Evolutionary conservation across 2,797 vertebrate species (phyloP).

Genomic region (Macropus fuliginosus): DNA sequence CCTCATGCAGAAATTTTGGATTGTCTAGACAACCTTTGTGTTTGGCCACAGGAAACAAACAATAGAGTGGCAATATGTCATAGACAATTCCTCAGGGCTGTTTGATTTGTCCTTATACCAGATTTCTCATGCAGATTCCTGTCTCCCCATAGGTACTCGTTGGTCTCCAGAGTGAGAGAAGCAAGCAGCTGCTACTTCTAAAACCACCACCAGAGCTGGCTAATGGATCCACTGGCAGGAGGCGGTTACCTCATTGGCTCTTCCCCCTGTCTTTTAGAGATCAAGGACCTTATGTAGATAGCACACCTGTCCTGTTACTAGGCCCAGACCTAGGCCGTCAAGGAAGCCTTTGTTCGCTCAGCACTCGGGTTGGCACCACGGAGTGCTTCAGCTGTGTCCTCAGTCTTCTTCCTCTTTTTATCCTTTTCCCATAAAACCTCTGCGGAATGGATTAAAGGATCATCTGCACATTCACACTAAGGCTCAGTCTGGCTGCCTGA

Average conservation of each 20-base stretch:
- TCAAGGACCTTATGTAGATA: conserved; percentile 38
- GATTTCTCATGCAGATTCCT: conserved; percentile 76
- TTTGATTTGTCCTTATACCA: conserved; percentile 64
- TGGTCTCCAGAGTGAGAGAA: conserved; percentile 36
- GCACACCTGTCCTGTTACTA: conserved; percentile 40
- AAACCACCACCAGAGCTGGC: conserved; percentile 61
- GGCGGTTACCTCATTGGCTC: background rate
- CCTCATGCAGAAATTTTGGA: background rate
- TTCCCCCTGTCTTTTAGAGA: conserved; percentile 21
- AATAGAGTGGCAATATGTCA: conserved; percentile 19
- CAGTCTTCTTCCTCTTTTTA: background rate
- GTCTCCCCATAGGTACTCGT: conserved; percentile 69
- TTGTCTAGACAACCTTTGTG: background rate
- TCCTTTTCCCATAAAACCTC: conserved; percentile 20
- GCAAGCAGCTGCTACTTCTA: conserved; percentile 63
- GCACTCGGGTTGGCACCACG: background rate
- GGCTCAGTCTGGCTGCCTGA: conserved; percentile 1
- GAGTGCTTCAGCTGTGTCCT: background rate
- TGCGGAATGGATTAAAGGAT: conserved; percentile 9
- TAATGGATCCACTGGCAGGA: conserved; percentile 41
- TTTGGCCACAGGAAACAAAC: conserved; percentile 23
- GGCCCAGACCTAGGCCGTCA: background rate
- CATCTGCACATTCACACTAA: conserved; percentile 42
- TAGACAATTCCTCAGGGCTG: conserved; percentile 52
- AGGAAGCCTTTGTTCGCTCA: background rate